A percentile compares a stretch with the other conserved stretches of the same genome.
Conservation (phyloP, 37 sponge, comb jelly and placozoan genomes). For the Haliclona indistincta region DNA sequence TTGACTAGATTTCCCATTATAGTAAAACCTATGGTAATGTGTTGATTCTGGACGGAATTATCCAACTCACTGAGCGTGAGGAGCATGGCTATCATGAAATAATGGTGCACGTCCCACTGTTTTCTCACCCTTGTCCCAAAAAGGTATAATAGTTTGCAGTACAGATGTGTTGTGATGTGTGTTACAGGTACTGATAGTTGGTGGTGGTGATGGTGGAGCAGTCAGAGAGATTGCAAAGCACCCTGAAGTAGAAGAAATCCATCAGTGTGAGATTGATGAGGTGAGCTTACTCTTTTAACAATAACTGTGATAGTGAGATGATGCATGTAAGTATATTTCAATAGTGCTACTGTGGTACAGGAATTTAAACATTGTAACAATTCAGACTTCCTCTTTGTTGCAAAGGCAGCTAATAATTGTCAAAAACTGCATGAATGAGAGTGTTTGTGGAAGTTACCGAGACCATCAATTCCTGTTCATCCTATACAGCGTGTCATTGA, state of each 20-base stretch:
- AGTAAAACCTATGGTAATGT: slow-evolving; percentile 84
- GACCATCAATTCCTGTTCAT: too few species aligned
- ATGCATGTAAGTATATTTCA: too few species aligned
- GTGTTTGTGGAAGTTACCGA: too few species aligned
- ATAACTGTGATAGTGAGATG: too few species aligned
- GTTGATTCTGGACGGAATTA: slow-evolving; percentile 84
- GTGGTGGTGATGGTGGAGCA: slow-evolving; percentile 97
- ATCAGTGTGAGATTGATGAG: slow-evolving; percentile 93
- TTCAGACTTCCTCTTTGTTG: too few species aligned
- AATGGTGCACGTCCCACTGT: slow-evolving; percentile 81
- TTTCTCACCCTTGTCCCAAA: slow-evolving; percentile 80
- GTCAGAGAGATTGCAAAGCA: slow-evolving; percentile 91
- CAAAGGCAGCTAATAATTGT: too few species aligned
- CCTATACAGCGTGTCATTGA: slow-evolving; percentile 62
- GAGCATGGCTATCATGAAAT: slow-evolving; percentile 90
- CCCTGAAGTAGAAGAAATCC: slow-evolving; percentile 66
- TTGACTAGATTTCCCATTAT: slow-evolving; percentile 2
- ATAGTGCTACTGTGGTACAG: too few species aligned
- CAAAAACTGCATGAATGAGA: too few species aligned
- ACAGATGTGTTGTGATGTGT: not conserved
- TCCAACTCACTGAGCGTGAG: slow-evolving; percentile 87
- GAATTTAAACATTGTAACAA: too few species aligned
- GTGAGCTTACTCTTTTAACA: not conserved
- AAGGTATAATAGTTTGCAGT: slow-evolving; percentile 27
- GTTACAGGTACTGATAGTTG: slow-evolving; percentile 82